phyloP scores from a whole-genome alignment of 1,140 invertebrate genomes.

The Eupristina koningsbergeri region DNA sequence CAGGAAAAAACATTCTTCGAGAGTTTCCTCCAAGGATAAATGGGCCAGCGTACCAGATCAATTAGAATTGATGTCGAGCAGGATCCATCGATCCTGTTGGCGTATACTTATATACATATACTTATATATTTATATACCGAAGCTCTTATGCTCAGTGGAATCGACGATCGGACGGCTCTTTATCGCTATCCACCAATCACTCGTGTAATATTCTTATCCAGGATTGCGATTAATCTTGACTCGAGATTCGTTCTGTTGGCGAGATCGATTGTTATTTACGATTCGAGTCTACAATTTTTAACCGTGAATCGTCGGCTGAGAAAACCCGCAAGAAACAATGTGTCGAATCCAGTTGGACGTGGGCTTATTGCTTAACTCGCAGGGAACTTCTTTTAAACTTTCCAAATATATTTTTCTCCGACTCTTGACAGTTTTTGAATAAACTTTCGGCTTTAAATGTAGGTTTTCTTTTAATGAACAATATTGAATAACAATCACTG shows the following conservation, averaged over 20 bases:
- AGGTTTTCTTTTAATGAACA: no score
- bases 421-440: no score
- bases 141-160: background rate
- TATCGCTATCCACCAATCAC: conserved; percentile 4
- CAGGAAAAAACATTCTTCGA: background rate
- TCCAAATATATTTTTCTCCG: no score
- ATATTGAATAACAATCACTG: no score
- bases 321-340: background rate
- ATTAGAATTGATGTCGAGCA: background rate
- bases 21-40: background rate
- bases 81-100: background rate
- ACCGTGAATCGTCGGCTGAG: background rate
- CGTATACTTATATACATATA: no score
- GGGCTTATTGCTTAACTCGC: no score
- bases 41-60: background rate
- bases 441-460: no score
- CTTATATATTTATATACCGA: no score
- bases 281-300: background rate
- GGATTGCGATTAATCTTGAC: background rate
- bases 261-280: background rate
- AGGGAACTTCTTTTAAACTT: no score
- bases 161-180: background rate
- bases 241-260: background rate
- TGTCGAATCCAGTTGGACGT: no score
- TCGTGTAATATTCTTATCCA: background rate